Conservation (phyloP, 2,888 invertebrate genomes). For the Caenorhabditis sp. region DNA sequence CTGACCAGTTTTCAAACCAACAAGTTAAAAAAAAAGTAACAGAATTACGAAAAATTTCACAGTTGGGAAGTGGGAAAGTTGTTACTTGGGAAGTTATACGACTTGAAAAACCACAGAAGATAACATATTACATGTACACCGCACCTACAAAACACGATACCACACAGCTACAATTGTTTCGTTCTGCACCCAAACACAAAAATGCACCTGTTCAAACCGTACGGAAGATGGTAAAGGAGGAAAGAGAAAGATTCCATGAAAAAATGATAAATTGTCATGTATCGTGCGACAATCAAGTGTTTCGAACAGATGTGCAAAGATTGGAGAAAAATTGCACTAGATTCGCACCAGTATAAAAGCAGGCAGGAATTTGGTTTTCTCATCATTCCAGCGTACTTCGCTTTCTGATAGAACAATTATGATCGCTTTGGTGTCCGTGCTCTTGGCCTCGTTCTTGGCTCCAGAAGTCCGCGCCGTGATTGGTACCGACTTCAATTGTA, state of each 20-base stretch:
- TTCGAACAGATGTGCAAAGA: slow-evolving; percentile 1
- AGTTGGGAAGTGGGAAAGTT: no score
- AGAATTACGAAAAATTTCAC: no score
- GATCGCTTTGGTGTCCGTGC: slow-evolving; percentile 6
- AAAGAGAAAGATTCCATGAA: neutral
- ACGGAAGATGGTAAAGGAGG: neutral
- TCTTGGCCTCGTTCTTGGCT: slow-evolving; percentile 23
- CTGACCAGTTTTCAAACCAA: no score
- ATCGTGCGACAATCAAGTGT: neutral
- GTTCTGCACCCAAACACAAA: no score
- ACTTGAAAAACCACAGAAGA: no score
- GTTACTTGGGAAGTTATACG: no score
- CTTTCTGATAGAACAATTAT: neutral
- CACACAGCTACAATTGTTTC: no score
- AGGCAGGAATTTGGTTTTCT: neutral
- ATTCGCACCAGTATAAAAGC: neutral
- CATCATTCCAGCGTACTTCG: neutral
- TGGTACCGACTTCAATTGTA: slow-evolving; percentile 44
- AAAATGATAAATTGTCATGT: slow-evolving; percentile 7
- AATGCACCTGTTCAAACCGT: no score
- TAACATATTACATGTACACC: no score
- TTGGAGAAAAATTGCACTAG: neutral
- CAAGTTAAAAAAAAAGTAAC: no score
- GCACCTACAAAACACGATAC: no score
- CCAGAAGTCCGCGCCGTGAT: slow-evolving; percentile 22